Evolutionary conservation across 2,113 vertebrate species (phyloP), one percentile per base, ranked within the genome.

Genomic region (Spilogale gracilis): DNA sequence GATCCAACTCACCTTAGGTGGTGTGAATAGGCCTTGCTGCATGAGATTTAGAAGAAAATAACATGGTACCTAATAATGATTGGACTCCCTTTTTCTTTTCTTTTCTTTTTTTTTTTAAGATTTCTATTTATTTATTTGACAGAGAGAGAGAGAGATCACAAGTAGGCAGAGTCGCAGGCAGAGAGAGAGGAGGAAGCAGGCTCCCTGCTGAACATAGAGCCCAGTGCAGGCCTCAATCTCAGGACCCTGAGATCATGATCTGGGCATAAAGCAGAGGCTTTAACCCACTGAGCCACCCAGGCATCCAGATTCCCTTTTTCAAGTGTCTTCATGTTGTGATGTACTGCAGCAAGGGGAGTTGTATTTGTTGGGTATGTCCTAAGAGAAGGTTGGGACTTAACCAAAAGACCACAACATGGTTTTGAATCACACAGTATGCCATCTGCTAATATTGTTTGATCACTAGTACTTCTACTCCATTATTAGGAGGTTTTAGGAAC

Each of bases 1-100:
- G 87, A 96, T 96, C 10, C 30, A 95, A 63, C 96, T 95, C 58
- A 65, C 76, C 20, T 94, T 61, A 94, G n/a, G 63, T 63, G 21
- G 38, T 69, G 0, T 87, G n/a, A 96, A 50, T 61, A 69, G 21
- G 67, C 61, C 32, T 78, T 76, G 25, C 16, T 91, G 3, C n/a
- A 30, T 73, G 74, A 89, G 5, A 9, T 43, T 95, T 84, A 91
- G 76, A 91, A 95, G 48, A 69, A 52, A 90, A 81, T 79, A 90
- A 54, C 4, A 61, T 89, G 38, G 17, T 6, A 85, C 4, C 30
- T 90, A 43, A 81, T 30, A 87, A 76, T 95, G 95, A 90, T 17
- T 50, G 9, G 30, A 78, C 71, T 95, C 2, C 9, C 21, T 43
- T 78, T 94, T 3, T 30, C 38, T 38, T 38, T 38, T 38, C 38